Conservation (phyloP, 2,888 invertebrate species). For the Sepiola atlantica region DNA sequence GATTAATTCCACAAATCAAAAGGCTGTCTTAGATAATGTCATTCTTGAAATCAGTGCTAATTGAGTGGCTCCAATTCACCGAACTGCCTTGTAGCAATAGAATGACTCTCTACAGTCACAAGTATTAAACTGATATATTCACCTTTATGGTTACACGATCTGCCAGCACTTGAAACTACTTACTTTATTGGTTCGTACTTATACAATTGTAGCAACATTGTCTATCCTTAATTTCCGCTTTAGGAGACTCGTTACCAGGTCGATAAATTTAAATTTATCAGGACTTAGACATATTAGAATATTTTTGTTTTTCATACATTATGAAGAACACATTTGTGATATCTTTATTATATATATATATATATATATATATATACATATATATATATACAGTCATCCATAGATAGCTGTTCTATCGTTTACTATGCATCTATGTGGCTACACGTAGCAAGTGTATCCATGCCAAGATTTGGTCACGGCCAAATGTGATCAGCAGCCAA, state of each 20-base stretch:
- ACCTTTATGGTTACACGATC: conserved; percentile 22
- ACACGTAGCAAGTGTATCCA: too few relatives aligned
- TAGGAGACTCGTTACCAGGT: background rate
- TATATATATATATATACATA: too few relatives aligned
- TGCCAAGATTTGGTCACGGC: too few relatives aligned
- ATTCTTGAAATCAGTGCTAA: conserved; percentile 21
- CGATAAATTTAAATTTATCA: background rate
- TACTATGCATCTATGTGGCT: too few relatives aligned
- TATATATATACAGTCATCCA: too few relatives aligned
- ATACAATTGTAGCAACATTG: background rate
- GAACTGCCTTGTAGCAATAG: background rate
- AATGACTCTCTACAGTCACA: background rate
- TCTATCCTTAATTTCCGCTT: background rate
- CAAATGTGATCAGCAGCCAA: too few relatives aligned
- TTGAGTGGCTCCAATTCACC: background rate
- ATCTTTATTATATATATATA: background rate
- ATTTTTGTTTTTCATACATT: background rate
- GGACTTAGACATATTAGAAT: background rate
- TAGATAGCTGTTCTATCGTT: too few relatives aligned
- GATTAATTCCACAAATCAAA: conserved; percentile 32
- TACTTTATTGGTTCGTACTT: conserved; percentile 8
- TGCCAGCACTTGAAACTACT: conserved; percentile 20
- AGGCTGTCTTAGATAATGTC: background rate
- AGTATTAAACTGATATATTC: conserved; percentile 32
- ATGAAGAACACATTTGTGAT: background rate